Conservation (phyloP, 1,140 invertebrate species). For the Stegodyphus mimosarum region DNA sequence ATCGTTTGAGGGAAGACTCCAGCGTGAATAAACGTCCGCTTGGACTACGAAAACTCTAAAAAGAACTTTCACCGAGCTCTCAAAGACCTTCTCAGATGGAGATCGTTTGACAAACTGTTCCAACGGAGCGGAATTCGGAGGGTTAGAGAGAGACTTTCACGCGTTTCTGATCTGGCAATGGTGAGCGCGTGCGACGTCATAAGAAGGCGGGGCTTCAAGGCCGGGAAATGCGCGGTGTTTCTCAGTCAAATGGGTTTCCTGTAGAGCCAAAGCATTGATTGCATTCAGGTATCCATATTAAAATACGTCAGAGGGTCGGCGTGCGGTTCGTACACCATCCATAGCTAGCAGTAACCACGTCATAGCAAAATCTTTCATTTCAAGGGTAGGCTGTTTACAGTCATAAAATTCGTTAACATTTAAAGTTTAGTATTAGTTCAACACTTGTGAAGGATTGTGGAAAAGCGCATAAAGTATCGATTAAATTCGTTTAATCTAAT, state of each 20-base stretch:
- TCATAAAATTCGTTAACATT: no score
- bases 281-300: no score
- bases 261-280: no score
- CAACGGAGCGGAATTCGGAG: neutral
- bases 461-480: no score
- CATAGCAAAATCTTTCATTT: no score
- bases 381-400: no score
- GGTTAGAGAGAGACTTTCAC: neutral
- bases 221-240: neutral
- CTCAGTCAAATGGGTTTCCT: neutral
- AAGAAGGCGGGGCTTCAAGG: neutral
- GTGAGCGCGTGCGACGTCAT: neutral
- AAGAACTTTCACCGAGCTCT: neutral
- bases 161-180: neutral
- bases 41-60: neutral
- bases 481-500: no score
- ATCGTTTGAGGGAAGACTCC: conserved; percentile 28
- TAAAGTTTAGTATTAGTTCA: no score
- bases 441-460: no score
- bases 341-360: no score
- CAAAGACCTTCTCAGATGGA: neutral
- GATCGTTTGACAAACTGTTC: neutral
- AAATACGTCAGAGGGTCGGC: no score
- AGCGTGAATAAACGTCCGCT: conserved; percentile 11
- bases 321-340: no score